These are phyloP conservation scores for Melitaea cinxia DNA, from an alignment of 1,140 invertebrate genomes.

Conservation along the genomic window DNA sequence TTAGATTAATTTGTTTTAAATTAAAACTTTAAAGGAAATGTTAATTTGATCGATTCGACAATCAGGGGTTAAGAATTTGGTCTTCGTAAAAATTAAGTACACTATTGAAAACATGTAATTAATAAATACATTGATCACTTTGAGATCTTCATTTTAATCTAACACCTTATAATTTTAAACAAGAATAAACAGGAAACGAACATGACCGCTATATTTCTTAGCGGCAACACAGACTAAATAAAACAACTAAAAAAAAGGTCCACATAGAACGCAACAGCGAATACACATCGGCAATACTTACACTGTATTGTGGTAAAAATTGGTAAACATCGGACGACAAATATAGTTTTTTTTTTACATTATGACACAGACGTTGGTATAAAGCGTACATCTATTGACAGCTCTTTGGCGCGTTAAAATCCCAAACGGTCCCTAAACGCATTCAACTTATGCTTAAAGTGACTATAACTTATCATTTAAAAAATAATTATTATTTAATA, in stretches of 20 bases:
- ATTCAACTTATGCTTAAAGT: constrained; percentile 64
- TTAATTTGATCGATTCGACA: constrained; percentile 11
- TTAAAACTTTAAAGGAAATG: background rate
- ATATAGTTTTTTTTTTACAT: constrained; percentile 42
- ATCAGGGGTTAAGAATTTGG: constrained; percentile 6
- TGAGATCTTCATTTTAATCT: constrained; percentile 76
- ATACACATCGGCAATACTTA: constrained; percentile 51
- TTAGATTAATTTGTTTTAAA: too few relatives aligned
- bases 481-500: constrained; percentile 47
- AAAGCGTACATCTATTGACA: constrained; percentile 44
- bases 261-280: constrained; percentile 47
- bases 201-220: constrained; percentile 60
- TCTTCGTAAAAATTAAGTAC: constrained; percentile 55
- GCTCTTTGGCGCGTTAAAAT: constrained; percentile 64
- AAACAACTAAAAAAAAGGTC: constrained; percentile 50
- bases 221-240: constrained; percentile 58
- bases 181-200: constrained; percentile 51
- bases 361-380: constrained; percentile 44
- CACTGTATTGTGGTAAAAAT: constrained; percentile 37
- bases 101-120: constrained; percentile 73
- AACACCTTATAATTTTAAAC: constrained; percentile 70
- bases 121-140: constrained; percentile 79
- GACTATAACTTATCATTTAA: constrained; percentile 73
- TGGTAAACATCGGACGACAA: constrained; percentile 48
- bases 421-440: constrained; percentile 55